Base-by-base conservation (phyloP, 2,797 vertebrate species). In the Diplodus puntazzo region DNA sequence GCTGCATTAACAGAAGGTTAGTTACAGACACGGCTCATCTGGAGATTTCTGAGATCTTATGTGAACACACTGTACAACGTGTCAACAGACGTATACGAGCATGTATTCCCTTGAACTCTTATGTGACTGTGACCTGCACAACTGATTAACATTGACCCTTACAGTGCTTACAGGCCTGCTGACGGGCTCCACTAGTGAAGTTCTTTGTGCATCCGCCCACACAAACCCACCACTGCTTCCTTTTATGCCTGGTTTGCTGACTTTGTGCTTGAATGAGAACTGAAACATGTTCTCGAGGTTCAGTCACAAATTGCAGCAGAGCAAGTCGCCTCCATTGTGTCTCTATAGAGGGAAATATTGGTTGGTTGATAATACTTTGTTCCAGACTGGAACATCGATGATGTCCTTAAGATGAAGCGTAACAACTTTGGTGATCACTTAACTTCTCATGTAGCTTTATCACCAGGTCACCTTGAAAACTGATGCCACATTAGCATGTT, bases 1-100 rank as follows among this genome's bases (percentile, higher is more conserved):
- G 64, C 63, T 34, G 42, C 66, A 68, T 80, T 69, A 76, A 63
- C 54, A 57, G 30, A 63, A 12, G 16, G 60, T 78, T 81, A 43
- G 71, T 81, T 76, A 70, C 21, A 67, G 63, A 69, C 11, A 27
- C 11, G 27, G 20, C 20, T 75, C 52, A 60, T 59, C 23, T 8
- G 25, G 53, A 67, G 58, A 74, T 68, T 62, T 63, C 16, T 68
- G 57, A 39, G 17, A 5, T 18, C 13, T 62, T 23, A 45, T 25
- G 34, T 34, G 20, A 42, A 76, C 53, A n/a, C 49, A 42, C 43
- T 27, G 43, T 53, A 48, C 1, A 20, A 20, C 11, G 18, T 27
- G 17, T 42, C 1, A 2, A 34, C 20, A 48, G 3, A 20, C 58
- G 14, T 43, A 18, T 17, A 60, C 18, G 12, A 21, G 3, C 42